Percentiles rank a stretch among this genome's conserved stretches.
These are phyloP conservation scores for Pediacus dermestoides DNA, from an alignment of 2,888 invertebrate genomes.

Conservation along the genomic window DNA sequence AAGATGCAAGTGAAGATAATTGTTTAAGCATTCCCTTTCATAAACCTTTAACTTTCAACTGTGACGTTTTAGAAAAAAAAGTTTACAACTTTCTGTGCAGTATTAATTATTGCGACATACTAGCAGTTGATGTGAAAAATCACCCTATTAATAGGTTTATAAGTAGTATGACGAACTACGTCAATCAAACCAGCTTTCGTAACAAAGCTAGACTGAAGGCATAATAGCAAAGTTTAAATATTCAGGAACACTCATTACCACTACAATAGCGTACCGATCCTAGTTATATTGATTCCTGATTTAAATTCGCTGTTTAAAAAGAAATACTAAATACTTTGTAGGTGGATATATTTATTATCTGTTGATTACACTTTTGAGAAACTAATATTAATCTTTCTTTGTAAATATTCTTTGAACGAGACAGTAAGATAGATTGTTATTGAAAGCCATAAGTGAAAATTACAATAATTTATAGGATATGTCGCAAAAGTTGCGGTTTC, in stretches of 20 bases:
- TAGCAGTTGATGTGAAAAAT: too few relatives aligned
- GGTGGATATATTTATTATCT: slow-evolving; percentile 34
- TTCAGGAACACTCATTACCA: slow-evolving; percentile 26
- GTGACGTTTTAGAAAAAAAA: too few relatives aligned
- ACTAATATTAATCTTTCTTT: slow-evolving; percentile 28
- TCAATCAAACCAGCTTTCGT: slow-evolving; percentile 19
- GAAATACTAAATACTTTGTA: slow-evolving; percentile 17
- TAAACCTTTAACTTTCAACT: too few relatives aligned
- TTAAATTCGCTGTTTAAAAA: slow-evolving; percentile 22
- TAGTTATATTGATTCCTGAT: slow-evolving; percentile 28
- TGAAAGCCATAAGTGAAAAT: slow-evolving; percentile 31
- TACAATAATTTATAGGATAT: slow-evolving; percentile 27
- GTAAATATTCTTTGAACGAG: slow-evolving; percentile 25
- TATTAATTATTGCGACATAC: too few relatives aligned
- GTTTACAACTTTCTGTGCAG: too few relatives aligned
- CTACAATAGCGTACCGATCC: slow-evolving; percentile 29
- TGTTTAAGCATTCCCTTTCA: too few relatives aligned
- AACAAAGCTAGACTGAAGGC: slow-evolving; percentile 14
- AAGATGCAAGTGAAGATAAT: too few relatives aligned
- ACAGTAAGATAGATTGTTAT: slow-evolving; percentile 29
- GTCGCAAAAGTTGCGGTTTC: slow-evolving; percentile 25
- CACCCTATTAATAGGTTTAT: too few relatives aligned
- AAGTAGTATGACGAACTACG: slow-evolving; percentile 20
- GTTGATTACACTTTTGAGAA: slow-evolving; percentile 31
- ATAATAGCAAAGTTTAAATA: slow-evolving; percentile 18